Base-by-base conservation (phyloP, 2,797 vertebrate genomes). In the Acridotheres tristis region DNA sequence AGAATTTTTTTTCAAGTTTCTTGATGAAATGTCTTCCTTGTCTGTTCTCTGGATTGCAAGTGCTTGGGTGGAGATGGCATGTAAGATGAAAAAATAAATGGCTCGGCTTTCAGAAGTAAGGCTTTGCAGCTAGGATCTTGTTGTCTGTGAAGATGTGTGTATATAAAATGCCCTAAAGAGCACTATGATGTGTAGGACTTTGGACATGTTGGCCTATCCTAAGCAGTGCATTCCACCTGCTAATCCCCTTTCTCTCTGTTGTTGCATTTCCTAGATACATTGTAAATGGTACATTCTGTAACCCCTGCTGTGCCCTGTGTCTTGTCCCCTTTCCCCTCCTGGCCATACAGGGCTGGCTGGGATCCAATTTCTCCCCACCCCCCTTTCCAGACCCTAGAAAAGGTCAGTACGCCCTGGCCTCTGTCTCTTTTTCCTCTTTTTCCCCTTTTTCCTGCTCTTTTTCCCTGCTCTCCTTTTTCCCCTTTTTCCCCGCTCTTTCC, bases 121-220 rank as follows among this genome's bases (percentile, higher is more conserved):
- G 7, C 5, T 81, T 72, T 89, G 23, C 75, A 30, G 14, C 7
- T 59, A 53, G 11, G 17, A 68, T 80, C 74, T 80, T 75, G 13
- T 3, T 54, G 32, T 32, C 50, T 65, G 4, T 27, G 13, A 78
- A 75, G 16, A 22, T 25, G 3, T 32, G 25, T 51, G 3, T 13
- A n/a, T 29, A 67, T 25, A 17, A 27, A 88, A 21, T 16, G 15
- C 3, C 6, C 9, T 50, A 16, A 74, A 63, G 10, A 11, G 5
- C 21, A 2, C 8, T 47, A 4, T 38, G 18, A 5, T 54, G 26
- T 8, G 36, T 4, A 69, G 51, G 40, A 29, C 9, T 63, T 53
- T 3, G 5, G 55, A 17, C 3, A 47, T 8, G 5, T 15, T n/a
- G 16, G 6, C 22, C 4, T 53, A 4, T 32, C 10, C 7, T 43